phyloP scores from a whole-genome alignment of 1,140 invertebrate species.

The Anagrus nilaparvatae region DNA sequence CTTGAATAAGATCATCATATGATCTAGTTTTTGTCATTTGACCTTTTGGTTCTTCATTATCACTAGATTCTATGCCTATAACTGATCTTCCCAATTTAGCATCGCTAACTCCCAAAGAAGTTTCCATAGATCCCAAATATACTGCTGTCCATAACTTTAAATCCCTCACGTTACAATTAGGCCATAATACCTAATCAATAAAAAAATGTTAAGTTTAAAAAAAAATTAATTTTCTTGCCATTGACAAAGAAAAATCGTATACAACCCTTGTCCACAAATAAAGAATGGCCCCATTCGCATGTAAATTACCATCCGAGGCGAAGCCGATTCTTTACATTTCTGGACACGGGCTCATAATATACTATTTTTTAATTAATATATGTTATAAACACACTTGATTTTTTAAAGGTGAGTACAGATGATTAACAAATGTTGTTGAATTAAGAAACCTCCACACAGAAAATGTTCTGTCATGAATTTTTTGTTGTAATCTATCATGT shows the following conservation, averaged over 20 bases:
- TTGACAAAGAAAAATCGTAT: too few species aligned
- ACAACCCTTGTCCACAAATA: too few species aligned
- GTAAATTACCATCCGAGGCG: too few species aligned
- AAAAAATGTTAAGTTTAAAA: constrained; percentile 6
- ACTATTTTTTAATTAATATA: background rate
- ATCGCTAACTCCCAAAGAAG: constrained; percentile 29
- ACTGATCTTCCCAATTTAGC: constrained; percentile 34
- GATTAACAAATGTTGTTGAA: constrained; percentile 72
- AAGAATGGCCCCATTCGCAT: too few species aligned
- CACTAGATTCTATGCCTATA: constrained; percentile 36
- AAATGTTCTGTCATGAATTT: constrained; percentile 62
- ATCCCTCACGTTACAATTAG: constrained; percentile 72
- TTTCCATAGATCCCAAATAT: constrained; percentile 59
- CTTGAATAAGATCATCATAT: constrained; percentile 63
- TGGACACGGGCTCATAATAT: too few species aligned
- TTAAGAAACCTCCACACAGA: constrained; percentile 82
- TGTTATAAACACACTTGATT: constrained; percentile 31
- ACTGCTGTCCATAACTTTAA: constrained; percentile 77
- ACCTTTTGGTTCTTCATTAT: constrained; percentile 37
- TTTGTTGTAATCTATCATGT: constrained; percentile 59
- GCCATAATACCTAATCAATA: constrained; percentile 65
- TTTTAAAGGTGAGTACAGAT: constrained; percentile 60
- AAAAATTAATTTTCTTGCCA: too few species aligned
- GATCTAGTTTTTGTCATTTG: constrained; percentile 69
- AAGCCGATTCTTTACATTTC: too few species aligned